Conservation (phyloP, 2,888 invertebrate genomes). For the Celastrina argiolus region DNA sequence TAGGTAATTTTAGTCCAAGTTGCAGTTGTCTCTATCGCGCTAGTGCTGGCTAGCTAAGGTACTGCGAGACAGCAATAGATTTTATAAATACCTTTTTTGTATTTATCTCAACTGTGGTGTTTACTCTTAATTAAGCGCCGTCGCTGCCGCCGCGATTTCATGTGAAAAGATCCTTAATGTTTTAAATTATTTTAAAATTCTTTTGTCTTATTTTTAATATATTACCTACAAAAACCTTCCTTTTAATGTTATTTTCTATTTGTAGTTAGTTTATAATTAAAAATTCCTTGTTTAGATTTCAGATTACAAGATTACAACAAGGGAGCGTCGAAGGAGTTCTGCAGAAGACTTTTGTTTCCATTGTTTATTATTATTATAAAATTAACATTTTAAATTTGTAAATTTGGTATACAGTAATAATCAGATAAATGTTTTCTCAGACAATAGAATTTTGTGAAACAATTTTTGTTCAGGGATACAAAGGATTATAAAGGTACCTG, state of each 20-base stretch:
- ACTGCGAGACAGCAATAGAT: too few relatives aligned
- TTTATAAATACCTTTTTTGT: too few relatives aligned
- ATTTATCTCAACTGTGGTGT: too few relatives aligned
- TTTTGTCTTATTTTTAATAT: background rate
- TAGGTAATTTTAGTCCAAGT: too few relatives aligned
- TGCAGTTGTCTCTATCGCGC: too few relatives aligned
- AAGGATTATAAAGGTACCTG: background rate
- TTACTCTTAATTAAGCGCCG: too few relatives aligned
- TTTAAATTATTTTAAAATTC: background rate
- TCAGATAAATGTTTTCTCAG: constrained; percentile 17
- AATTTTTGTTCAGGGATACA: constrained; percentile 3
- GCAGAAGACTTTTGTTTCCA: constrained; percentile 48
- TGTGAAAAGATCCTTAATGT: too few relatives aligned
- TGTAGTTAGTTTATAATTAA: constrained; percentile 4
- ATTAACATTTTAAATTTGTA: constrained; percentile 20
- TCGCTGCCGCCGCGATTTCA: too few relatives aligned
- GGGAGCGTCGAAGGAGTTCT: constrained; percentile 47
- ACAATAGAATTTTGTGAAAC: constrained; percentile 4
- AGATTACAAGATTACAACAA: constrained; percentile 71
- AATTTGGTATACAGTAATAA: background rate
- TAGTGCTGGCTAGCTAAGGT: too few relatives aligned
- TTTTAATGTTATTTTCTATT: background rate
- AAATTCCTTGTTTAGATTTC: constrained; percentile 57
- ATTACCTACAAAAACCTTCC: background rate
- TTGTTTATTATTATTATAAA: constrained; percentile 39